Evolutionary conservation across 2,113 vertebrate genomes (phyloP).

Genomic region (Donacobius atricapilla): DNA sequence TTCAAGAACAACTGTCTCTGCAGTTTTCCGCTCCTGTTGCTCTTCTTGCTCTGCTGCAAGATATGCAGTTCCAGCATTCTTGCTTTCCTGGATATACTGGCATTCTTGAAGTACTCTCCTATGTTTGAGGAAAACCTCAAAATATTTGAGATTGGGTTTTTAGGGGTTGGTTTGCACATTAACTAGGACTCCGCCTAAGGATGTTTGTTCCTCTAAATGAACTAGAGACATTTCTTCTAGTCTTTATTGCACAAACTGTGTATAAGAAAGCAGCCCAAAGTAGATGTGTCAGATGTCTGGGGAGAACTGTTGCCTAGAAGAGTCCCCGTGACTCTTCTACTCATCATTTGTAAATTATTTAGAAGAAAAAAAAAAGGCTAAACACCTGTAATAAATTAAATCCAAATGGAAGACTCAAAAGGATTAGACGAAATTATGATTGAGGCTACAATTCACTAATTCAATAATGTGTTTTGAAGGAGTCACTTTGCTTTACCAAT

Average conservation of each 20-base stretch:
- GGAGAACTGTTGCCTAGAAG: background rate
- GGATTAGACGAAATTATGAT: background rate
- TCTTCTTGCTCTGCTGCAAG: background rate
- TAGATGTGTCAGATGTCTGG: background rate
- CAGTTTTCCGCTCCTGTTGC: background rate
- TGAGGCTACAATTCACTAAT: background rate
- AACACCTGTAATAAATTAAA: background rate
- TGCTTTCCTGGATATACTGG: background rate
- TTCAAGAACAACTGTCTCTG: background rate
- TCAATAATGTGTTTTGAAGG: background rate
- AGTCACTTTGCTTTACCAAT: background rate
- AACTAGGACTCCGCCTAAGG: background rate
- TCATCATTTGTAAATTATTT: background rate
- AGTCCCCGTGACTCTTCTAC: background rate
- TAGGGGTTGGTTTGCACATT: background rate
- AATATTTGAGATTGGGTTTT: background rate
- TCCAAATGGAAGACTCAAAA: background rate
- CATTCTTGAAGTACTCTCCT: background rate
- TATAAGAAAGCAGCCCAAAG: background rate
- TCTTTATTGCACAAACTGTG: background rate
- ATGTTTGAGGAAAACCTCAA: background rate
- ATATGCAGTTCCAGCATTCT: accelerated
- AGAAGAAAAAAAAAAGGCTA: background rate
- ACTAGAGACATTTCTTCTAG: background rate
- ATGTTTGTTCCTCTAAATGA: background rate